Evolutionary conservation across 2,888 invertebrate species (phyloP), one percentile per base, ranked within the genome.

Genomic region (Drosophila melanocephala): DNA sequence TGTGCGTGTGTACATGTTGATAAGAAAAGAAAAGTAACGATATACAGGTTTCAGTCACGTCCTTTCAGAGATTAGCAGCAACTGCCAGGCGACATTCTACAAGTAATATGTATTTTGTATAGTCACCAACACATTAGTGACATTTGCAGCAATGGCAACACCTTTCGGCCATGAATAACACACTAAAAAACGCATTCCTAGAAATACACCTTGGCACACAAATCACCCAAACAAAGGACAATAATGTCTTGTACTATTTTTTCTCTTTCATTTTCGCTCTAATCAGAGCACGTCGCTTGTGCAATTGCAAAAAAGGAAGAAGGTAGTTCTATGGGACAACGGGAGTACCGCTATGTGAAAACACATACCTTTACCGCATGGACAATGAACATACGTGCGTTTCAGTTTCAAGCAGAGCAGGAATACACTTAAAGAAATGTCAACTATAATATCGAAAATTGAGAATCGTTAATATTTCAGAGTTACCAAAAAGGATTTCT

Each of bases 241-340:
- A 73, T 83, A 39, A 80, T 81, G 70, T 57, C 42, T 58, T 52
- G 60, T 62, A 57, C 28, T 56, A 10, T 37, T 37, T 44, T 28
- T 28, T 53, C 26, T 1, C n/a, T 51, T 28, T 59, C 52, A 50
- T 33, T 67, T 79, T 53, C 67, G 71, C 61, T 57, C 63, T 75
- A 89, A 86, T 86, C 87, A 89, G 89, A 89, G 88, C 83, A 72
- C 66, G 75, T 75, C 59, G 76, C 71, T 78, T 84, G 84, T 75
- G 87, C 87, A 87, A 83, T 82, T 85, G 85, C 83, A 74, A 87
- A 89, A 84, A 35, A 2, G 35, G 19, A 37, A 56, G 26, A 53
- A 53, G 16, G 26, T 28, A 2, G 26, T 47, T 52, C 50, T n/a
- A 14, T 33, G 60, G 66, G 62, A 75, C 56, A 63, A 68, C 55